Evolutionary conservation across 1,140 invertebrate species (phyloP), one percentile per base, ranked within the genome.

Genomic region (Heliconius nattereri): DNA sequence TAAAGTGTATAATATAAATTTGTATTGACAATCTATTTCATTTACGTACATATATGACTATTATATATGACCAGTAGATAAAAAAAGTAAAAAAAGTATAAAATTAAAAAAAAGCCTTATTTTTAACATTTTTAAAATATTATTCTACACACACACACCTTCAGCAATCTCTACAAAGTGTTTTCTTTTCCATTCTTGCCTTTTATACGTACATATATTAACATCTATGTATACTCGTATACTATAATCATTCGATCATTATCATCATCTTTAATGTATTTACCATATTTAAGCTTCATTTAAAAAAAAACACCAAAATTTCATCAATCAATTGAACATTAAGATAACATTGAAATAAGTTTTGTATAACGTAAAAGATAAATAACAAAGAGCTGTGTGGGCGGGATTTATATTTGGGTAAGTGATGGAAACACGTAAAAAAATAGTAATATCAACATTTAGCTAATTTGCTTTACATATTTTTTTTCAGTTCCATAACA

Each of bases 291-390:
- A 23, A 57, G 8, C 54, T 23, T 57, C 3, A n/a, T 23, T 57
- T 23, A 9, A 66, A 26, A 66, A 66, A 29, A 52, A 52, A 45
- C 9, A 52, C 20, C 19, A 6, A 16, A 66, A 66, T 66, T 66
- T 66, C 60, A 66, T 66, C 60, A 66, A 66, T 29, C 23, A 26
- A 66, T 29, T 29, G 11, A 66, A 29, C n/a, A 29, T 66, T 66
- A 66, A 66, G 60, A 66, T 66, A 66, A 26, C 60, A 66, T 23
- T 66, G 26, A 26, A 66, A 66, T 66, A 29, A 66, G 23, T 66
- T 66, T 26, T 29, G 20, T 23, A 29, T 66, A 66, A 16, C 60
- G 60, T 29, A 13, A 11, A 66, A 66, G 49, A 52, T 52, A 52
- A 20, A 52, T 52, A 52, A 52, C 49, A 52, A 52, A 52, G 49